Percentiles rank a stretch among this genome's conserved stretches.
Conservation (phyloP, 2,113 vertebrate species). For the cattle (Bos taurus) region DNA sequence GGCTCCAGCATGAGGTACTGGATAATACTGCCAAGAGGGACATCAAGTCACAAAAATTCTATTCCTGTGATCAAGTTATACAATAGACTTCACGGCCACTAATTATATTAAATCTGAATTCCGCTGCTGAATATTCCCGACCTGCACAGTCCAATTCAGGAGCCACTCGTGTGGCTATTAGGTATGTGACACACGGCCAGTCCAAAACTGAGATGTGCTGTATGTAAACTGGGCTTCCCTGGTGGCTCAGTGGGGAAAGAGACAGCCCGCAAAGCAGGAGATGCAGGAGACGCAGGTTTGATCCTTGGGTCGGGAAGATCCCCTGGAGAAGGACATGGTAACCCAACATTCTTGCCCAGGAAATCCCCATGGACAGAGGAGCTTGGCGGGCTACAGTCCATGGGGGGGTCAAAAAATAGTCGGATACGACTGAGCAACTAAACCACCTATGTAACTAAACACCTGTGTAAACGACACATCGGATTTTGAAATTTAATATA, state of each 20-base stretch:
- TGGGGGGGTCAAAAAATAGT: not conserved
- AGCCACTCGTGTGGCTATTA: accelerated
- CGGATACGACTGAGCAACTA: not conserved
- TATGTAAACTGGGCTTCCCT: not conserved
- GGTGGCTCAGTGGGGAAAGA: not conserved
- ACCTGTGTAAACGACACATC: not conserved
- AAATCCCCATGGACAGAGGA: not conserved
- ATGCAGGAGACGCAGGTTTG: not conserved
- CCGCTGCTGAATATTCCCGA: not conserved
- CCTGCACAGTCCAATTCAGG: accelerated
- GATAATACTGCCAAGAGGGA: not conserved
- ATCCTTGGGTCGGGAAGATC: not conserved
- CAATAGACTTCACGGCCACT: accelerated
- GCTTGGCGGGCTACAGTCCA: not conserved
- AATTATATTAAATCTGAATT: not conserved
- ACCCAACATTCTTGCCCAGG: not conserved
- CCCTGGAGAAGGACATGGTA: not conserved
- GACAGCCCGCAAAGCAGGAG: not conserved
- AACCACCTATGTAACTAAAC: not conserved
- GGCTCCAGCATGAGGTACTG: accelerated
- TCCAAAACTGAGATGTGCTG: accelerated
- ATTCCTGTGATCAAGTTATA: not conserved
- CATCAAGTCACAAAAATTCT: not conserved
- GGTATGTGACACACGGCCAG: accelerated
- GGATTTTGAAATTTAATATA: not conserved